These are phyloP conservation scores for Enteromius unitaeniatus DNA, from an alignment of 2,797 vertebrate species.

Conservation along the genomic window DNA sequence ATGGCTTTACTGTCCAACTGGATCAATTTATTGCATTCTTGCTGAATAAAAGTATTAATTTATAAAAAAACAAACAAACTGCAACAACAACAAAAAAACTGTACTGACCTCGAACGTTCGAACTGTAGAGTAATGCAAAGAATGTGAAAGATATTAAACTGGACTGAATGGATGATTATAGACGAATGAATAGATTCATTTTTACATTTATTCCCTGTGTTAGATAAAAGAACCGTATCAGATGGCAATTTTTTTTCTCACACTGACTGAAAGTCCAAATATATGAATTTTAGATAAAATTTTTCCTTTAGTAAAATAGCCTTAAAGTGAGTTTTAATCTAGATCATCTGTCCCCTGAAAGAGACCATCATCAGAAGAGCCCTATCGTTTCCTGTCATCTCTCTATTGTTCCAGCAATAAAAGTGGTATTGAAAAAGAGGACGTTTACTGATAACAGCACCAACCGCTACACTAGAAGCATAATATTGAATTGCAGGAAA, in stretches of 20 bases:
- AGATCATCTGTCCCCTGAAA: background rate
- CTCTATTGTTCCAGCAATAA: constrained; percentile 9
- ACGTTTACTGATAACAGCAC: background rate
- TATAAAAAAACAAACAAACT: background rate
- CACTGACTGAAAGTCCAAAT: background rate
- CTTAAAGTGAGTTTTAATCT: background rate
- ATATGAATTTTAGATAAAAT: background rate
- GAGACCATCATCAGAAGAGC: background rate
- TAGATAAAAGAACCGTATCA: background rate
- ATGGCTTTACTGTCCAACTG: background rate
- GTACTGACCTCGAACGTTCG: background rate
- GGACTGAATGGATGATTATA: background rate
- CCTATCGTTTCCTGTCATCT: constrained; percentile 8
- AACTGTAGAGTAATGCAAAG: background rate
- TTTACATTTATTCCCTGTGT: background rate
- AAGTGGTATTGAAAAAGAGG: background rate
- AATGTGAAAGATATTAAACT: background rate
- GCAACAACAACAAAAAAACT: too few relatives aligned
- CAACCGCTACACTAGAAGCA: background rate
- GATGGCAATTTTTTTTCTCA: background rate
- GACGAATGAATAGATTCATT: background rate
- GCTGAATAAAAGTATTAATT: background rate
- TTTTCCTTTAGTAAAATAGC: background rate
- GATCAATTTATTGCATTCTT: background rate
- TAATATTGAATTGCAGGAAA: constrained; percentile 5